These are phyloP conservation scores for Callochromis pleurospilus DNA, from an alignment of 2,113 vertebrate species.

Conservation along the genomic window DNA sequence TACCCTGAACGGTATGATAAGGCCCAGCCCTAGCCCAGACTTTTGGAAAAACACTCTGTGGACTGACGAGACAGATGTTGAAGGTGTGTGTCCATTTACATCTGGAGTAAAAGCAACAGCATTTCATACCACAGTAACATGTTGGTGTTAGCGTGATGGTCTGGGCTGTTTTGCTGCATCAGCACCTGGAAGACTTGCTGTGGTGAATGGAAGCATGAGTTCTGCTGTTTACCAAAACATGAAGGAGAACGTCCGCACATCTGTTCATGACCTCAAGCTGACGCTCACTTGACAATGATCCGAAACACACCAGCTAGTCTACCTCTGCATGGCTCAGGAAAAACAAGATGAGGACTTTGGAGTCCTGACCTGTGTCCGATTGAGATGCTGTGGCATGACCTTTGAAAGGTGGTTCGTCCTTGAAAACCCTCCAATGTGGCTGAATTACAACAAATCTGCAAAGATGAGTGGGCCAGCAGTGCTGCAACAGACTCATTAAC, in stretches of 20 bases:
- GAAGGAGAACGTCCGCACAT: neutral
- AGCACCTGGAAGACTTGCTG: neutral
- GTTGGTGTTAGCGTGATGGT: neutral
- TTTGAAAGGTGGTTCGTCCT: neutral
- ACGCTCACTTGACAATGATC: neutral
- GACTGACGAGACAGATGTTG: too few relatives aligned
- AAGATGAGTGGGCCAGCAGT: neutral
- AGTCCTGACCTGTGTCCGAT: neutral
- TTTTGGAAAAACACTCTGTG: too few relatives aligned
- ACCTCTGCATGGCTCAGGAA: neutral
- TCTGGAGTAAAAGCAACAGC: neutral
- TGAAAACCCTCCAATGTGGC: neutral
- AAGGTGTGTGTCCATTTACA: neutral
- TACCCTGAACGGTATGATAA: too few relatives aligned
- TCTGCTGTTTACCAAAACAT: neutral
- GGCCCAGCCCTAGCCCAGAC: too few relatives aligned
- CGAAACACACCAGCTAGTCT: neutral
- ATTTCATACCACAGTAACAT: neutral
- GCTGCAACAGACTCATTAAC: neutral
- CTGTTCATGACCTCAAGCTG: neutral
- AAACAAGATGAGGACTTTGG: neutral
- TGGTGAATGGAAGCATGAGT: neutral
- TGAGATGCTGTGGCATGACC: neutral
- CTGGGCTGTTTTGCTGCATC: neutral
- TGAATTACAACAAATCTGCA: neutral